Conservation (phyloP, 2,888 invertebrate genomes). For the Piscicola geometra region DNA sequence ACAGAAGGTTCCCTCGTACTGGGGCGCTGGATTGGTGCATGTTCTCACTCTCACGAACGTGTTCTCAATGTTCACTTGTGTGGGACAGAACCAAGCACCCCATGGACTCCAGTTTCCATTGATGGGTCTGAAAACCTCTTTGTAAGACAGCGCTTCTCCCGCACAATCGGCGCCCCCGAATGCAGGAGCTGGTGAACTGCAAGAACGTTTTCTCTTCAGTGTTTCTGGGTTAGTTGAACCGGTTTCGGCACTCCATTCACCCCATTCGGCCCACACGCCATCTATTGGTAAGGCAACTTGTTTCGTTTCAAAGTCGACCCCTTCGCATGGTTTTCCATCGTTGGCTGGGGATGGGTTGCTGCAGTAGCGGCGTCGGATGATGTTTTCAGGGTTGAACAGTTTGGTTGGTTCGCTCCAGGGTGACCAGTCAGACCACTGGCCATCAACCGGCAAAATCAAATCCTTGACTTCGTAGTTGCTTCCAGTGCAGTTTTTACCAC, state of each 20-base stretch:
- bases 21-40: slow-evolving; percentile 29
- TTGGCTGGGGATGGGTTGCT: slow-evolving; percentile 38
- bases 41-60: slow-evolving; percentile 1
- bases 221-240: slow-evolving; percentile 20
- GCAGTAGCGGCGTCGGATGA: slow-evolving; percentile 36
- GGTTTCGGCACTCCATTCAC: slow-evolving; percentile 1
- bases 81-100: not conserved
- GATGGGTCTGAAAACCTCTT: not conserved
- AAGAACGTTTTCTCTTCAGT: slow-evolving; percentile 10
- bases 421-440: slow-evolving; percentile 22
- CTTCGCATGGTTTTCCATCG: slow-evolving; percentile 47
- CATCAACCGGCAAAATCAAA: not conserved
- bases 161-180: slow-evolving; percentile 21
- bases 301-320: slow-evolving; percentile 44
- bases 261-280: slow-evolving; percentile 22
- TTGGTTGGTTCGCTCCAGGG: slow-evolving; percentile 19
- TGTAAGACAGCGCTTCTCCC: not conserved
- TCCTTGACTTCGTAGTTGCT: not conserved
- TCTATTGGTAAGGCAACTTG: not conserved
- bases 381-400: slow-evolving; percentile 15
- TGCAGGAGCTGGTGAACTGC: slow-evolving; percentile 11
- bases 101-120: slow-evolving; percentile 6
- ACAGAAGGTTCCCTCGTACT: not conserved
- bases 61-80: not conserved
- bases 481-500: not conserved